A percentile compares a stretch with the other conserved stretches of the same genome.
phyloP scores from a whole-genome alignment of 2,888 invertebrate genomes.

The Sipunculus nudus region DNA sequence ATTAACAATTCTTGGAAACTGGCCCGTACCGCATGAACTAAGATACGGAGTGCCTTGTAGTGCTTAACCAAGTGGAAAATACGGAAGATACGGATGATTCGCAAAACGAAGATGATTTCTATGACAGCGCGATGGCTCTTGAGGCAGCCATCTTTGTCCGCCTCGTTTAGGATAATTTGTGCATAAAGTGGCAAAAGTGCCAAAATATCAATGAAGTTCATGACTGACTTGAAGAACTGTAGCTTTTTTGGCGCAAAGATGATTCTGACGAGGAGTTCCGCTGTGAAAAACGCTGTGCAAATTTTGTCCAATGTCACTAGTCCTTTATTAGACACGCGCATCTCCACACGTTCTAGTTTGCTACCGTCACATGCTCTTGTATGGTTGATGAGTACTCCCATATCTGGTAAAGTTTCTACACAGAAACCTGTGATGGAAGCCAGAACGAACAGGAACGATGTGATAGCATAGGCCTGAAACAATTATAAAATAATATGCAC shows the following conservation, averaged over 20 bases:
- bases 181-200: slow-evolving; percentile 63
- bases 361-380: slow-evolving; percentile 21
- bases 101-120: slow-evolving; percentile 67
- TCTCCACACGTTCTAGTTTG: slow-evolving; percentile 2
- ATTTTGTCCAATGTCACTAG: slow-evolving; percentile 57
- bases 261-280: slow-evolving; percentile 59
- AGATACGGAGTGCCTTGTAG: slow-evolving; percentile 67
- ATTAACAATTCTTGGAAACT: slow-evolving; percentile 65
- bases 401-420: slow-evolving; percentile 57
- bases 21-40: slow-evolving; percentile 67
- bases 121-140: slow-evolving; percentile 59
- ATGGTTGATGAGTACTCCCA: slow-evolving; percentile 39
- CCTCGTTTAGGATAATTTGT: slow-evolving; percentile 56
- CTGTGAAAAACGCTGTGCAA: slow-evolving; percentile 62
- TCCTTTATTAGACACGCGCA: slow-evolving; percentile 19
- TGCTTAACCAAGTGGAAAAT: slow-evolving; percentile 68
- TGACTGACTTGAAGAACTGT: slow-evolving; percentile 53
- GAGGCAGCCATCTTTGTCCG: slow-evolving; percentile 54
- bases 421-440: slow-evolving; percentile 63
- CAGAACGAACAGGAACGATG: slow-evolving; percentile 61
- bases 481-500: slow-evolving; percentile 3
- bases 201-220: slow-evolving; percentile 63
- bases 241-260: slow-evolving; percentile 55
- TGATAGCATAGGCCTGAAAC: slow-evolving; percentile 59
- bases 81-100: slow-evolving; percentile 68